These are phyloP conservation scores for Notothenia coriiceps DNA, from an alignment of 2,113 vertebrate species.

Conservation along the genomic window DNA sequence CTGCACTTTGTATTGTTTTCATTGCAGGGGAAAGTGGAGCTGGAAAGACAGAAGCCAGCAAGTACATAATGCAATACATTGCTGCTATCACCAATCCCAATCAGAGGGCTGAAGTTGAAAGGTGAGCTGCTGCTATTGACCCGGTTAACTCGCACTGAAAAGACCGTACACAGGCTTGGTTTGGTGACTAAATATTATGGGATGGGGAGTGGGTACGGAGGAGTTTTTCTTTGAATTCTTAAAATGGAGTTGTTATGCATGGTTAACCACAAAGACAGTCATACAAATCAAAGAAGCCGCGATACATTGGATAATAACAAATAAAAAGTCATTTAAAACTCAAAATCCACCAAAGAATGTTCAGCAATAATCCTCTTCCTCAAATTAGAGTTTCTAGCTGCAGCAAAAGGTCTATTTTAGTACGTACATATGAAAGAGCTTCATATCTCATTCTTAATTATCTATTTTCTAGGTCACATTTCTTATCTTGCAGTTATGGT, in stretches of 20 bases:
- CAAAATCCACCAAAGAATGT: not conserved
- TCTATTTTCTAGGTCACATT: not conserved
- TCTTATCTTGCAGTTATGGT: not conserved
- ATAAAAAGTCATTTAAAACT: too few species aligned
- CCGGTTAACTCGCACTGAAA: not conserved
- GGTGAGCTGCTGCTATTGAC: slow-evolving; percentile 82
- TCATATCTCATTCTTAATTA: not conserved
- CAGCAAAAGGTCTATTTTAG: not conserved
- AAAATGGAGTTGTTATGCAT: too few species aligned
- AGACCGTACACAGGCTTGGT: not conserved
- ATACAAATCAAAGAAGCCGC: not conserved
- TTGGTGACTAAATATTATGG: not conserved
- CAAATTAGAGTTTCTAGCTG: not conserved
- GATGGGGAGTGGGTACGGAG: not conserved
- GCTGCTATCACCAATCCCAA: slow-evolving; percentile 98
- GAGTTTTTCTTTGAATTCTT: not conserved
- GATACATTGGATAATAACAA: not conserved
- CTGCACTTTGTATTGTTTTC: not conserved
- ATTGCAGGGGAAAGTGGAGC: slow-evolving; percentile 95
- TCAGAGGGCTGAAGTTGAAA: slow-evolving; percentile 96
- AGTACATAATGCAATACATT: slow-evolving; percentile 99
- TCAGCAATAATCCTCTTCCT: not conserved
- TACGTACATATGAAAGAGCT: not conserved
- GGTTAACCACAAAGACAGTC: too few species aligned
- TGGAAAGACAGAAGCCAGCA: slow-evolving; percentile 98